phyloP scores from a whole-genome alignment of 2,797 vertebrate genomes.

The Smutsia temminckii region DNA sequence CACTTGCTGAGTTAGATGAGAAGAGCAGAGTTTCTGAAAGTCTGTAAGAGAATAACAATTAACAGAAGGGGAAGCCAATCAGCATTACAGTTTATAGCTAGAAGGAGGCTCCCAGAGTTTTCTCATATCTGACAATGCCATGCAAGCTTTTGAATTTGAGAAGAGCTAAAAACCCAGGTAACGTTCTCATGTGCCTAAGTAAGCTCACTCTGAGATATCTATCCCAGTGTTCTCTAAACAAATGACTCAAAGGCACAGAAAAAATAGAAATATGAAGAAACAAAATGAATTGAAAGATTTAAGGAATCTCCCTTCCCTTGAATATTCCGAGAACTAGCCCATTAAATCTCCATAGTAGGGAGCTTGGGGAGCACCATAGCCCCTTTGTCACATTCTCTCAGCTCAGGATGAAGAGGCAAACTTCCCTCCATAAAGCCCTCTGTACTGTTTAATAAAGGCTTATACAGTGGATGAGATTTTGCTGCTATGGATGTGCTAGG shows the following conservation, averaged over 20 bases:
- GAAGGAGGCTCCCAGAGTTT: background rate
- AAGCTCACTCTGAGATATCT: background rate
- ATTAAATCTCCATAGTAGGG: background rate
- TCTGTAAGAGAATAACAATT: background rate
- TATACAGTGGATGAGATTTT: background rate
- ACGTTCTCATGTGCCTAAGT: background rate
- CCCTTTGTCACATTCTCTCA: background rate
- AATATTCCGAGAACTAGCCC: background rate
- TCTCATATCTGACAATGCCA: background rate
- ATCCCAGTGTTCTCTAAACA: background rate
- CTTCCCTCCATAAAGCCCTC: background rate
- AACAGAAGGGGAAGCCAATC: background rate
- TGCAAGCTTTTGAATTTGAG: background rate
- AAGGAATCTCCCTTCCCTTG: background rate
- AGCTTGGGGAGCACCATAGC: background rate
- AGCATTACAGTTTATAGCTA: background rate
- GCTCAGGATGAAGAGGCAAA: background rate
- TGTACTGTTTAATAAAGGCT: background rate
- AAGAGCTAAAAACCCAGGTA: background rate
- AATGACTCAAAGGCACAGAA: background rate
- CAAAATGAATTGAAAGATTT: background rate
- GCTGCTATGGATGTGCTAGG: background rate
- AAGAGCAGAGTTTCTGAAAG: background rate
- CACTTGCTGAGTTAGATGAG: background rate
- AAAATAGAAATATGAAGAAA: background rate